Evolutionary conservation across 2,113 vertebrate genomes (phyloP), one percentile per base, ranked within the genome.

Genomic region (Cyanoramphus novaezelandiae): DNA sequence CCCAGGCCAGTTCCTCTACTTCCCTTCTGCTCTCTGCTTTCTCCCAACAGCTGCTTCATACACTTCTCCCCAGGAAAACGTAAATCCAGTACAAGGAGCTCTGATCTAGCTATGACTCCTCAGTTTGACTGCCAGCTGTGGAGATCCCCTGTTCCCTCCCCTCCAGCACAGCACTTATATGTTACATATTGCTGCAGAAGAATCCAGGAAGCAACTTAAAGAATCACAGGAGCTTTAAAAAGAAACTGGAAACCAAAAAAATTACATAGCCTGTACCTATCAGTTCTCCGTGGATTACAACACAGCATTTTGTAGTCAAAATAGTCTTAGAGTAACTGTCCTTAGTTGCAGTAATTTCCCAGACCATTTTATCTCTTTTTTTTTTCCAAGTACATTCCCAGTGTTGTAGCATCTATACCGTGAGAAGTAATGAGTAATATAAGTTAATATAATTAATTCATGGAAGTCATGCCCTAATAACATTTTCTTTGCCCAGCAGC

Each of bases 341-440:
- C 46, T 37, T 18, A 24, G 20, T 16, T 82, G 29, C 15, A 69
- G 11, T 41, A 43, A 23, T 29, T 69, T 59, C 28, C 25, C 37
- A 69, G 37, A 19, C 19, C 13, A 18, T 35, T 89, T 47, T 3
- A 59, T 23, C 35, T 65, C 23, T 37, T 10, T 17, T 15, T 87
- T 87, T 92, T 59, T 57, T 19, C 3, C 18, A 72, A 37, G 10
- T 33, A 62, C 13, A 19, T 37, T 82, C 29, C 60, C 33, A 62
- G 20, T 72, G n/a, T 10, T 44, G 47, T 10, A 85, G 20, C 35
- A 86, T 7, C 39, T 20, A 9, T 24, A 33, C 24, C 74, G 62
- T 2, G 14, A 35, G 10, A 21, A 70, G 24, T 16, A 75, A 82
- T 0, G 0, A 50, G 47, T 6, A 91, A 64, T 3, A 3, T 2